Evolutionary conservation across 2,797 vertebrate genomes (phyloP).

Genomic region (Hozukius guyotensis): DNA sequence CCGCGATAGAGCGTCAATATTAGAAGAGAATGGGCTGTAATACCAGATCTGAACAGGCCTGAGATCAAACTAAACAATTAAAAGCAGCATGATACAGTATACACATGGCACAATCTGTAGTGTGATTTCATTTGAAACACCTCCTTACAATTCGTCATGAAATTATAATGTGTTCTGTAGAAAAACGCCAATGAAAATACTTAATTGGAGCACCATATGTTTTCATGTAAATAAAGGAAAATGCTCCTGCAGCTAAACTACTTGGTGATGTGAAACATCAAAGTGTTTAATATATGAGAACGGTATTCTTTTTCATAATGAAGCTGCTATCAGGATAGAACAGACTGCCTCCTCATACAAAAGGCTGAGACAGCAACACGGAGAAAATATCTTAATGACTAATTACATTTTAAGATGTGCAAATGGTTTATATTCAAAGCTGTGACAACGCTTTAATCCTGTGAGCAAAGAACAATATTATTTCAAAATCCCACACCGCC

Average conservation of each 20-base stretch:
- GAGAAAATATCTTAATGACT: constrained; percentile 71
- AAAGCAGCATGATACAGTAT: background rate
- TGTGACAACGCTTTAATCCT: constrained; percentile 60
- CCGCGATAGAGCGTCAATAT: too few relatives aligned
- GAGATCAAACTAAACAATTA: background rate
- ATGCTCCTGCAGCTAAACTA: constrained; percentile 39
- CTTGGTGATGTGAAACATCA: constrained; percentile 56
- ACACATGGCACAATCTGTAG: background rate
- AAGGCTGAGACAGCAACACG: constrained; percentile 55
- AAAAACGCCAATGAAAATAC: background rate
- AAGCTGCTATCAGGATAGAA: constrained; percentile 69
- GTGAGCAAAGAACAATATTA: constrained; percentile 61
- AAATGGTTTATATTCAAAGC: constrained; percentile 70
- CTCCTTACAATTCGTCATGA: background rate
- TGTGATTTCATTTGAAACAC: constrained; percentile 10
- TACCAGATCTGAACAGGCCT: background rate
- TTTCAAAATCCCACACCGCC: constrained; percentile 40
- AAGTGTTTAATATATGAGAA: constrained; percentile 59
- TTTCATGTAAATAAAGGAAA: constrained; percentile 50
- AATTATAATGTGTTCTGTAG: background rate
- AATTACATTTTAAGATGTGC: constrained; percentile 76
- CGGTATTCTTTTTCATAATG: constrained; percentile 47
- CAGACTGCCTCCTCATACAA: constrained; percentile 61
- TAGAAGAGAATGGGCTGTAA: too few relatives aligned
- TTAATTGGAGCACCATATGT: constrained; percentile 36